Evolutionary conservation across 1,140 invertebrate genomes (phyloP), one percentile per base, ranked within the genome.

Genomic region (Eulimnadia texana): DNA sequence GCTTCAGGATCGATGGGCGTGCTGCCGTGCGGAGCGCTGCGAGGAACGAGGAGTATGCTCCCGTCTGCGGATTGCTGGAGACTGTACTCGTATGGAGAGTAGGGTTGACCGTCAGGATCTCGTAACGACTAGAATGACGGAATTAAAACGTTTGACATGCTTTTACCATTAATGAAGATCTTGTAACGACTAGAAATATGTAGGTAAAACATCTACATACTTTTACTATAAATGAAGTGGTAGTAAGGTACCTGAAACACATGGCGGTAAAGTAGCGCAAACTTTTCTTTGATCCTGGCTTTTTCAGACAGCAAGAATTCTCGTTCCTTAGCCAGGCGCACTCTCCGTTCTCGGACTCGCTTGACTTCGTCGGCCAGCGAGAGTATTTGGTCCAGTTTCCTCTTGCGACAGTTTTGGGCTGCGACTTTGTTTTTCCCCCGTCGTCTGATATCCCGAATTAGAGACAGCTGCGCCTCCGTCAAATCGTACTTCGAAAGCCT

Each of bases 381-480:
- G 3, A 90, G 78, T 59, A 98, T 94, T 73, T 96, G 92, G 74
- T 95, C 91, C 58, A 98, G 77, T 72, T 98, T 98, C 56, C 93
- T 82, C 72, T 97, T 97, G 60, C 94, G 82, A 75, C 94, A 98
- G 77, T 97, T 98, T 73, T 98, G 94, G 0, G 93, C 94, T 0
- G 91, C 91, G 16, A 94, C 88, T 78, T 90, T 93, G 70, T 96
- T 95, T 74, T 94, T 94, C n/a, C 92, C 93, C 52, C 92, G 76
- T 51, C 93, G 77, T 53, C 93, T 74, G 29, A 97, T 97, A 72
- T 97, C 93, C 64, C 93, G 78, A 61, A 97, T 95, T 23, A 98
- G 78, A 1, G 89, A 89, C 3, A 97, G 75, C 68, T 98, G 94
- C n/a, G 85, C 81, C 69, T 97, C 93, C 64, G 84, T 90, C n/a